Base-by-base conservation (phyloP, 2,113 vertebrate genomes). In the Myrmecophaga tridactyla region DNA sequence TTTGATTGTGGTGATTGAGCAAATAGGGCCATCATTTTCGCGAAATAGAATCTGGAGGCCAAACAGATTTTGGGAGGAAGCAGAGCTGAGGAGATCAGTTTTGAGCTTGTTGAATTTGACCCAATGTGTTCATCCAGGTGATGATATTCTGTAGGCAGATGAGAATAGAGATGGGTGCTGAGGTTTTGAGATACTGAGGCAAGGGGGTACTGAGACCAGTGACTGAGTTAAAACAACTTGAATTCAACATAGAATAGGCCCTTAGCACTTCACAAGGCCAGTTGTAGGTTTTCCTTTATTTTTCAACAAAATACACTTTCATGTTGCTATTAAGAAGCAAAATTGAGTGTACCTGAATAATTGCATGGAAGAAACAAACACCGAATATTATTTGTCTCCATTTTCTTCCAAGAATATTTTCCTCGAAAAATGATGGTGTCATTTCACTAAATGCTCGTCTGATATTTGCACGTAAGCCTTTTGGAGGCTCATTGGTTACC, bases 401-500 rank as follows among this genome's bases (percentile, higher is more conserved):
- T 48, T 95, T 97, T 84, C 96, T 97, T 34, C 97, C 98, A 94
- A 99, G 97, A 46, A 98, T 85, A 90, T 99, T 98, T 81, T 99
- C 98, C 98, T 99, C 97, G 85, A 98, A 99, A 98, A 98, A 99
- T 0, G 94, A 96, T 90, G 82, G 58, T 87, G 97, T 97, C 96
- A 99, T 99, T 97, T 99, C 99, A 6, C 97, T 98, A 96, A 99
- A 99, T 51, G 98, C 98, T 78, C 98, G 96, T 39, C 98, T 97
- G 82, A 99, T 98, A 92, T 99, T 99, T 95, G 98, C 99, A 80
- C 98, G 97, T 53, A 99, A 98, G 67, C 98, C 98, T 98, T 99
- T 99, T 9, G 98, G 98, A 85, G 98, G 98, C 89, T 99, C 98
- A 86, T 99, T 99, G 84, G 98, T 99, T 94, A 99, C 98, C 98